Conservation (phyloP, 2,113 vertebrate species). For the Micromys minutus region DNA sequence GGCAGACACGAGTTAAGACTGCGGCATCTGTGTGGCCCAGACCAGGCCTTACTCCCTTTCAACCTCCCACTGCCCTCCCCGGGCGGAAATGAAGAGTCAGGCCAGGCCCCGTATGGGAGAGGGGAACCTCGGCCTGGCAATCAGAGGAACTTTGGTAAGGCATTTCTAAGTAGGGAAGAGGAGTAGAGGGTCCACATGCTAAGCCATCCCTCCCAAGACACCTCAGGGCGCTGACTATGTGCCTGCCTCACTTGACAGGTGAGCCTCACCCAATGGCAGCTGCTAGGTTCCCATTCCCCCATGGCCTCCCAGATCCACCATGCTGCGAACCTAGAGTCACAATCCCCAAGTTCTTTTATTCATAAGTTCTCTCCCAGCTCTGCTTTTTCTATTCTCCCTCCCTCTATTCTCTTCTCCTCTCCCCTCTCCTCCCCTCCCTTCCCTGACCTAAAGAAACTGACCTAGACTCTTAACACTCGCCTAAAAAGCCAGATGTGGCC, state of each 20-base stretch:
- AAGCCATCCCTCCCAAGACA: background rate
- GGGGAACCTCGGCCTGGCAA: background rate
- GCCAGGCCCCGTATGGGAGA: background rate
- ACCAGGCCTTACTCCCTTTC: background rate
- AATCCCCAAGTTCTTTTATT: fast-evolving
- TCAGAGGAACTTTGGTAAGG: background rate
- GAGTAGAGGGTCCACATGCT: background rate
- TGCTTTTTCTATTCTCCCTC: too few species aligned
- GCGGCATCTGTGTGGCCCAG: background rate
- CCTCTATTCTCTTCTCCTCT: background rate
- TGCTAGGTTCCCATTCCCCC: background rate
- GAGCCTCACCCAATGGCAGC: background rate
- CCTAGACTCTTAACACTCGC: background rate
- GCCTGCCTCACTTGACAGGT: background rate
- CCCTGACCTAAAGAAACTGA: background rate
- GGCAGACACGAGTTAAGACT: background rate
- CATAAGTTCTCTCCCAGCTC: too few species aligned
- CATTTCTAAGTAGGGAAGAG: background rate
- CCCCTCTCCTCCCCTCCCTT: too few species aligned
- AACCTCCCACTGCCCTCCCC: background rate
- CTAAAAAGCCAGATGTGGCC: background rate
- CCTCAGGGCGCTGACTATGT: too few species aligned
- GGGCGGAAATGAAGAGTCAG: background rate
- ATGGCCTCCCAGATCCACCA: background rate
- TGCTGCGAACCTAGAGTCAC: fast-evolving